phyloP scores from a whole-genome alignment of 1,140 invertebrate genomes.

The Zaprionus inermis region DNA sequence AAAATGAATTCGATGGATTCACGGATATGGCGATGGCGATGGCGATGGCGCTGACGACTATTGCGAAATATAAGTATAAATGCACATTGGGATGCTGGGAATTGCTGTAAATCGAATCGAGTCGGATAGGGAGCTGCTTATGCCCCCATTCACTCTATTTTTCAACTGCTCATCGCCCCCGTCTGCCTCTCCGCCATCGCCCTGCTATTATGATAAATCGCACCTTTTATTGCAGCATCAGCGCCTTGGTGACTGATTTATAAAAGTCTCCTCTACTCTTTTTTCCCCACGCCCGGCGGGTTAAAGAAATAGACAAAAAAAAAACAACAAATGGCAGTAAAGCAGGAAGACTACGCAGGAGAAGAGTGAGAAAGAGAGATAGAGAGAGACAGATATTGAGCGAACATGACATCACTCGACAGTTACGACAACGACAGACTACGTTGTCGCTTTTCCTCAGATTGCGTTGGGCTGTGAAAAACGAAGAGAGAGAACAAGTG shows the following conservation, averaged over 20 bases:
- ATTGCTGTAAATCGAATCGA: constrained; percentile 32
- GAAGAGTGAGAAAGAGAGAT: constrained; percentile 2
- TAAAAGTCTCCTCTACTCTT: constrained; percentile 45
- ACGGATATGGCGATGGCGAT: constrained; percentile 34
- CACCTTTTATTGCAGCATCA: constrained; percentile 82
- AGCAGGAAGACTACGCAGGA: not conserved
- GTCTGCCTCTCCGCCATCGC: not conserved
- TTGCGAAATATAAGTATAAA: constrained; percentile 68
- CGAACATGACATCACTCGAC: constrained; percentile 74
- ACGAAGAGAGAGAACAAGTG: constrained; percentile 28
- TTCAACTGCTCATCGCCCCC: not conserved
- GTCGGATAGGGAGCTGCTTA: constrained; percentile 14
- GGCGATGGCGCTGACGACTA: constrained; percentile 24
- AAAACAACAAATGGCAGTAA: constrained; percentile 14
- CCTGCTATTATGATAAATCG: constrained; percentile 76
- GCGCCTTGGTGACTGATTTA: constrained; percentile 80
- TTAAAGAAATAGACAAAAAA: constrained; percentile 49
- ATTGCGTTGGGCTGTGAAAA: constrained; percentile 30
- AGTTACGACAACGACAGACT: constrained; percentile 52
- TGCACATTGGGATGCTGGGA: constrained; percentile 44
- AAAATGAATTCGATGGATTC: constrained; percentile 79
- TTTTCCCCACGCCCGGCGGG: constrained; percentile 29
- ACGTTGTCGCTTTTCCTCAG: constrained; percentile 68
- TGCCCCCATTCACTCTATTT: constrained; percentile 16
- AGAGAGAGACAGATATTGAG: constrained; percentile 33